Evolutionary conservation across 2,797 vertebrate species (phyloP), one percentile per base, ranked within the genome.

Genomic region (Dendrocincla tyrannina): DNA sequence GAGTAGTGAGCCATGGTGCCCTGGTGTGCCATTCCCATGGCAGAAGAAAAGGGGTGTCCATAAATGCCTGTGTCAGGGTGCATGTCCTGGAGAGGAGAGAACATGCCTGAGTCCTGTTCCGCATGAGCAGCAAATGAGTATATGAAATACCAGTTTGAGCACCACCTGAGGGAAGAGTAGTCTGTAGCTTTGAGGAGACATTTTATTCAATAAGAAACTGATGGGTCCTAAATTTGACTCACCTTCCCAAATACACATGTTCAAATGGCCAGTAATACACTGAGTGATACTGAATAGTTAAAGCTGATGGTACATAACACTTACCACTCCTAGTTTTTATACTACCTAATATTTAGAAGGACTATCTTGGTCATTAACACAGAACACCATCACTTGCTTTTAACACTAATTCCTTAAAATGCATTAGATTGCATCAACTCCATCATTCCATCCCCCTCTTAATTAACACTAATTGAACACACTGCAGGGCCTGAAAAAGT

Each of bases 381-480:
- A 50, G 20, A 91, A 89, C 67, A 84, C 44, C 55, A 81, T 84
- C 42, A 78, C 47, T 76, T 22, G 3, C 41, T 89, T 93, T 86
- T 73, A 86, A 86, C 64, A 49, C 39, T n/a, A 78, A 24, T 69
- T 78, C 49, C 74, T 76, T 77, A 77, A 94, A 67, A 91, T 0
- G 13, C 30, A 86, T 86, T 88, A 53, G 55, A 89, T 73, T 83
- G 44, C 56, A 70, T 88, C 63, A 88, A 93, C 85, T 74, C 60
- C 63, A 86, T 92, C 58, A 53, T 70, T 86, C 50, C 41, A 59
- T 44, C 70, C 46, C 16, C 62, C 13, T 80, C 70, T 86, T 91
- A 95, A 86, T 92, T 91, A 69, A 44, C 74, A 49, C 83, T 93
- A 90, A 96, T 47, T 88, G 88, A n/a, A n/a, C n/a, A 69, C 69